Conservation (phyloP, 2,113 vertebrate species). For the Rhizomys pruinosus region DNA sequence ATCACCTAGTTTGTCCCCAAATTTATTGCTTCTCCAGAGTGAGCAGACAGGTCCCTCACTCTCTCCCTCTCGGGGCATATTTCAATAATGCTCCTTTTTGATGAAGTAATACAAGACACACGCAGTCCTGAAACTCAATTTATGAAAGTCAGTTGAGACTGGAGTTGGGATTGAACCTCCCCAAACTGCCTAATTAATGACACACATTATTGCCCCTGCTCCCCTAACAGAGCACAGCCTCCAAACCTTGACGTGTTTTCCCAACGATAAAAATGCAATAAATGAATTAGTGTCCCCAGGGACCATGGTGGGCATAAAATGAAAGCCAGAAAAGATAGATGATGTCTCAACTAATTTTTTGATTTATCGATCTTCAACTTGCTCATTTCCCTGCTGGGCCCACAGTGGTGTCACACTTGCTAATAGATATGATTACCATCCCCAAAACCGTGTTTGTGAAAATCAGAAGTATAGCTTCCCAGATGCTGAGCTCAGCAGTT, state of each 20-base stretch:
- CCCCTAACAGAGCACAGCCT: conserved; percentile 61
- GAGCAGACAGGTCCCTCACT: background rate
- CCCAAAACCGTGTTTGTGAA: conserved; percentile 80
- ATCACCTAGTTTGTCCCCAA: conserved; percentile 70
- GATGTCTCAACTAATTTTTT: conserved; percentile 87
- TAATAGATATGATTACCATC: conserved; percentile 83
- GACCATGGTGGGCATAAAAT: conserved; percentile 67
- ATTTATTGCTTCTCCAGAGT: conserved; percentile 59
- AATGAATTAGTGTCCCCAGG: conserved; percentile 80
- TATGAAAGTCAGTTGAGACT: conserved; percentile 61
- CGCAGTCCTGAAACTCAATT: conserved; percentile 60
- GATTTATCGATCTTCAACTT: conserved; percentile 84
- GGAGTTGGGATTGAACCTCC: conserved; percentile 47
- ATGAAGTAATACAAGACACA: conserved; percentile 47
- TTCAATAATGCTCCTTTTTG: conserved; percentile 64
- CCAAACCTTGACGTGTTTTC: conserved; percentile 77
- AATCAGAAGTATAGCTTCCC: conserved; percentile 72
- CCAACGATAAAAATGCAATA: conserved; percentile 79
- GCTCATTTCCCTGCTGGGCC: conserved; percentile 84
- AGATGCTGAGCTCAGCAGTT: conserved; percentile 86
- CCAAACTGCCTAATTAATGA: conserved; percentile 80
- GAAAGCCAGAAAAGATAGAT: conserved; percentile 82
- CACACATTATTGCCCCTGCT: conserved; percentile 54
- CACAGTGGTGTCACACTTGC: conserved; percentile 78
- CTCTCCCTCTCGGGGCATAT: conserved; percentile 18